Evolutionary conservation across 2,888 invertebrate genomes (phyloP).

Genomic region (Palloptera scutellata): DNA sequence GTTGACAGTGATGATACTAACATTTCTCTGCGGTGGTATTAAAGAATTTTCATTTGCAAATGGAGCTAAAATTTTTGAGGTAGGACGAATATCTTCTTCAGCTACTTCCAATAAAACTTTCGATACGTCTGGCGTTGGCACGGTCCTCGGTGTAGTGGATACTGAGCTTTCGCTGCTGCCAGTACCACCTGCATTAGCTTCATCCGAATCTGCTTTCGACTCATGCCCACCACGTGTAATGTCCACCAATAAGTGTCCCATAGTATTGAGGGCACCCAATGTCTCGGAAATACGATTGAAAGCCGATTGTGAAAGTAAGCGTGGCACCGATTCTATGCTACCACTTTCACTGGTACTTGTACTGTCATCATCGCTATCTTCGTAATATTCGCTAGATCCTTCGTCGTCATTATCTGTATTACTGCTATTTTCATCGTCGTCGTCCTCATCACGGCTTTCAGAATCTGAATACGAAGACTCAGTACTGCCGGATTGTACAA

Average conservation of each 20-base stretch:
- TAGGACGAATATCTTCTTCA: not conserved
- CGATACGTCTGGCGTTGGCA: slow-evolving; percentile 12
- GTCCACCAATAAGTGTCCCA: slow-evolving; percentile 85
- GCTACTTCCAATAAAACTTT: not conserved
- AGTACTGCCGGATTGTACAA: slow-evolving; percentile 35
- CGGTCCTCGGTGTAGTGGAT: slow-evolving; percentile 25
- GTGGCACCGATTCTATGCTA: slow-evolving; percentile 63
- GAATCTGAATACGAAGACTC: slow-evolving; percentile 24
- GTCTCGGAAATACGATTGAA: slow-evolving; percentile 73
- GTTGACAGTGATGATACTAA: slow-evolving; percentile 20
- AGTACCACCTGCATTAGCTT: not conserved
- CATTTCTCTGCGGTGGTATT: slow-evolving; percentile 29
- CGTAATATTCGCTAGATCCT: slow-evolving; percentile 53
- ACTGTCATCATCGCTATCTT: slow-evolving; percentile 46
- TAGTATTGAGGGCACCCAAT: slow-evolving; percentile 82
- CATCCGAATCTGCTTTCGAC: slow-evolving; percentile 36
- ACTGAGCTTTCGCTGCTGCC: not conserved
- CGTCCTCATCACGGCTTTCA: slow-evolving; percentile 26
- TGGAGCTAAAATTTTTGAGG: slow-evolving; percentile 39
- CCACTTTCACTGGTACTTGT: slow-evolving; percentile 43
- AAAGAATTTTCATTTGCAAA: slow-evolving; percentile 42
- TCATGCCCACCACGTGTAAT: slow-evolving; percentile 70
- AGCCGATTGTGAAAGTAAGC: slow-evolving; percentile 70
- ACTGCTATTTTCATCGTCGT: slow-evolving; percentile 24
- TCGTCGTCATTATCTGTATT: slow-evolving; percentile 39